These are phyloP conservation scores for Malurus elegans DNA, from an alignment of 2,113 vertebrate genomes.

Conservation along the genomic window DNA sequence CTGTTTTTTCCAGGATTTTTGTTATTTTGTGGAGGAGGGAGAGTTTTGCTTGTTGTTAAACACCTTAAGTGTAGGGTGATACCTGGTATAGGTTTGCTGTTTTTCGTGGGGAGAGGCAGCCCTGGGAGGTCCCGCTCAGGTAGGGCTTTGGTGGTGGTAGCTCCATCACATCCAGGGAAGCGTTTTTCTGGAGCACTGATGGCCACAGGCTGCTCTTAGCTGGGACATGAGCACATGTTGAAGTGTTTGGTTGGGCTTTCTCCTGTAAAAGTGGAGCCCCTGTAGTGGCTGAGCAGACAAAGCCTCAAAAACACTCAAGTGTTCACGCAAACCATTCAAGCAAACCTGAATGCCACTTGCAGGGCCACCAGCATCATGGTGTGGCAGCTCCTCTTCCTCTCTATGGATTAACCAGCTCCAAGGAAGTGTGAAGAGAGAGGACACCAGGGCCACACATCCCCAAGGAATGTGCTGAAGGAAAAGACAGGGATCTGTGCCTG, in stretches of 20 bases:
- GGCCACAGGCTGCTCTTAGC: neutral
- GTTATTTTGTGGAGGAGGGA: neutral
- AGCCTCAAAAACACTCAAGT: neutral
- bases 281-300: neutral
- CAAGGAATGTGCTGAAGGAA: neutral
- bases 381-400: neutral
- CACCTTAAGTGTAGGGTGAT: neutral
- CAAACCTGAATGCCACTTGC: neutral
- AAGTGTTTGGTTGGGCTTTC: neutral
- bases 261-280: neutral
- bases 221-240: neutral
- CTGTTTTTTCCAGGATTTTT: conserved; percentile 13
- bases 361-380: neutral
- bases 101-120: neutral
- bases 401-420: neutral
- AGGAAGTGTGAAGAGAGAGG: neutral
- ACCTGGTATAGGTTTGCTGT: neutral
- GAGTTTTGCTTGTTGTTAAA: neutral
- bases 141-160: neutral
- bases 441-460: rapidly evolving
- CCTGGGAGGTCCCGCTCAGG: neutral
- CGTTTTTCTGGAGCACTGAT: neutral
- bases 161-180: neutral
- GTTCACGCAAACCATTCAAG: neutral
- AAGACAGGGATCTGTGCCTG: neutral